A percentile compares a stretch with the other conserved stretches of the same genome.
Conservation (phyloP, 2,888 invertebrate genomes). For the Hedychridium roseum region DNA sequence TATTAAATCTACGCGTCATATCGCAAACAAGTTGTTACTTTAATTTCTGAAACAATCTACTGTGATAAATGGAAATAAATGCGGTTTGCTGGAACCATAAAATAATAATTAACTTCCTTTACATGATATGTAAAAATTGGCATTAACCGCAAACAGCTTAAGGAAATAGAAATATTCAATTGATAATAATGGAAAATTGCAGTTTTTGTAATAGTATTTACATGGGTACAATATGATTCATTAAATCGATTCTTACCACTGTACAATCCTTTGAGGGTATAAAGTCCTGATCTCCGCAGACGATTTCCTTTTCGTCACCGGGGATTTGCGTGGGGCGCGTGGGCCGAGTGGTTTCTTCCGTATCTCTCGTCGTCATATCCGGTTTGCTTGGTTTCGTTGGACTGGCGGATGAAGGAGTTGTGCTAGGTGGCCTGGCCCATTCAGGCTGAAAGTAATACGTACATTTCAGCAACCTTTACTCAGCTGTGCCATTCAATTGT, state of each 20-base stretch:
- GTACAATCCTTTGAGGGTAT: constrained; percentile 69
- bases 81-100: background rate
- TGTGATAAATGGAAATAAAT: background rate
- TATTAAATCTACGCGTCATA: no score
- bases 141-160: constrained; percentile 5
- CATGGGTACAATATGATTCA: no score
- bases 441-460: constrained; percentile 70
- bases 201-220: no score
- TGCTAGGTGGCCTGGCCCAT: constrained; percentile 83
- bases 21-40: no score
- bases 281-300: constrained; percentile 67
- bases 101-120: background rate
- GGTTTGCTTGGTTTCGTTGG: constrained; percentile 35
- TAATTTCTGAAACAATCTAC: no score
- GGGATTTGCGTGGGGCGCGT: constrained; percentile 24
- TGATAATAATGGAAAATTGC: no score
- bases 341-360: constrained; percentile 39
- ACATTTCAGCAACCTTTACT: background rate
- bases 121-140: background rate
- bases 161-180: background rate
- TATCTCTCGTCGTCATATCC: constrained; percentile 32
- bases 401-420: constrained; percentile 61
- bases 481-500: background rate
- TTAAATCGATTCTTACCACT: constrained; percentile 62
- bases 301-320: constrained; percentile 61